phyloP scores from a whole-genome alignment of 2,797 vertebrate genomes.

The Chaenodraco wilsoni region DNA sequence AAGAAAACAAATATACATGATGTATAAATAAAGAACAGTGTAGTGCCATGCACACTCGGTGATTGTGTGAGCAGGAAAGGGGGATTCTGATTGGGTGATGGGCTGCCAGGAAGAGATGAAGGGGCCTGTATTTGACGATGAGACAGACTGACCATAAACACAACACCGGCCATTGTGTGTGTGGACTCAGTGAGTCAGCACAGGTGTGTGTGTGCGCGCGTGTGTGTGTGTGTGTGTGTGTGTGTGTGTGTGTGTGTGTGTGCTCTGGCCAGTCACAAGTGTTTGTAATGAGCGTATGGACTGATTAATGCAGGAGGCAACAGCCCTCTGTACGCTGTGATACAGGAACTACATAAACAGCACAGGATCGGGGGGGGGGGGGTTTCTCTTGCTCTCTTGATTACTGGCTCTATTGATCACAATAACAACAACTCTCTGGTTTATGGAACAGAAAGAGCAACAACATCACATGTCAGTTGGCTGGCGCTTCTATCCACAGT shows the following conservation, averaged over 20 bases:
- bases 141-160: conserved; percentile 28
- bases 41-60: neutral
- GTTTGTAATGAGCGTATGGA: conserved; percentile 20
- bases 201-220: conserved; percentile 33
- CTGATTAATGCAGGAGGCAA: conserved; percentile 51
- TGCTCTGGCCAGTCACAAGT: conserved; percentile 26
- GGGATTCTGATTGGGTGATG: conserved; percentile 33
- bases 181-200: conserved; percentile 10
- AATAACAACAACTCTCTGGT: neutral
- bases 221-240: conserved; percentile 31
- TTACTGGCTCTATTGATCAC: neutral
- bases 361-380: too few relatives aligned
- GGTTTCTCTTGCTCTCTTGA: neutral
- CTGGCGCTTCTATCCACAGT: too few relatives aligned
- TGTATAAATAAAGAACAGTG: conserved; percentile 10
- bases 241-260: conserved; percentile 3
- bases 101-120: conserved; percentile 35
- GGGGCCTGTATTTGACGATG: neutral
- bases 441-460: neutral
- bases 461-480: too few relatives aligned
- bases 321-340: conserved; percentile 14
- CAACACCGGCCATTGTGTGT: conserved; percentile 33
- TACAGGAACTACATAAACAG: too few relatives aligned
- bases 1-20: neutral
- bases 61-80: neutral